These are phyloP conservation scores for Kryphioiulus occultus DNA, from an alignment of 2,888 invertebrate species.

Conservation along the genomic window DNA sequence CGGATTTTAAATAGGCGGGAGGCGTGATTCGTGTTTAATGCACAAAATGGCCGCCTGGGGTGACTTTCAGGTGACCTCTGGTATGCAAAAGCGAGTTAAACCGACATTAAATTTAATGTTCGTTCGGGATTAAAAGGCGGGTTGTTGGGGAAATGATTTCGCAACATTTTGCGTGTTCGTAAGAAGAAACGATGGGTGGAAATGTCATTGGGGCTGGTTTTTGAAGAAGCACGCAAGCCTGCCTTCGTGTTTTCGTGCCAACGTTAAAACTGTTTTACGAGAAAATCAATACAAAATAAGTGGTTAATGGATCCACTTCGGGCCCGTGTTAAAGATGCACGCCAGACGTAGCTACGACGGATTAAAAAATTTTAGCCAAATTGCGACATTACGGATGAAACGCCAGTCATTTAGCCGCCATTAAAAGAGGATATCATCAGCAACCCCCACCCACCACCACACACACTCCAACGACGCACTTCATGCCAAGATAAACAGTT, in stretches of 20 bases:
- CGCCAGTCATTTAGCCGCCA: constrained; percentile 11
- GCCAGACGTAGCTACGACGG: constrained; percentile 5
- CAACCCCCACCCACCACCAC: no score
- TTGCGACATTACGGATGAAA: constrained; percentile 25
- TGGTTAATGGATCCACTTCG: constrained; percentile 35
- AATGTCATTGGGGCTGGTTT: neutral
- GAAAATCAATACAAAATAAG: constrained; percentile 25
- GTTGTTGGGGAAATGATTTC: neutral
- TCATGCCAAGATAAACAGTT: neutral
- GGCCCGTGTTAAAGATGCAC: neutral
- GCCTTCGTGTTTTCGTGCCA: neutral
- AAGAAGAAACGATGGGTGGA: neutral
- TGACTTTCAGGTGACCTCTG: neutral
- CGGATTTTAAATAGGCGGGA: neutral
- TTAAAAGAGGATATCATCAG: neutral
- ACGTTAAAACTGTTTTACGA: neutral
- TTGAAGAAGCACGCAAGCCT: neutral
- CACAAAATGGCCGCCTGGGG: neutral
- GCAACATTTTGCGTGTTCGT: neutral
- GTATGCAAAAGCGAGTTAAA: neutral
- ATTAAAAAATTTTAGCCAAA: neutral
- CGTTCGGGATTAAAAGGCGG: neutral
- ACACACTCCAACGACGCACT: neutral
- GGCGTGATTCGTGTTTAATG: neutral
- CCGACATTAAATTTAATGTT: constrained; percentile 7